Evolutionary conservation across 2,113 vertebrate genomes (phyloP), one percentile per base, ranked within the genome.

Genomic region (Lucifuga dentata): DNA sequence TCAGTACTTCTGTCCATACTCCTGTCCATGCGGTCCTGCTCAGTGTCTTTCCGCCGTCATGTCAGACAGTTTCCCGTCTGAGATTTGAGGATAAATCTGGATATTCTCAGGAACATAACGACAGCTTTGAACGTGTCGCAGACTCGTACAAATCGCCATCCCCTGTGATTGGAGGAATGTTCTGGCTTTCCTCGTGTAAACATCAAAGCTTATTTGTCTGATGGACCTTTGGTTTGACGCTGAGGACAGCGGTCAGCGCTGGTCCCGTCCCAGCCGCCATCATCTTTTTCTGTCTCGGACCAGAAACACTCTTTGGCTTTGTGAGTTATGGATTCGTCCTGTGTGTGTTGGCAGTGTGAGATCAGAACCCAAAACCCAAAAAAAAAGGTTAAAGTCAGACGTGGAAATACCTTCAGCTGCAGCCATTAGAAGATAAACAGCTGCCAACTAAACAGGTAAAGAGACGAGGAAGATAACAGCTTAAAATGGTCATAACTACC

Each of bases 341-440:
- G 85, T 88, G 45, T 86, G 66, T 86, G 81, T 90, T 91, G 89
- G 88, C 83, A 84, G 71, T 32, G 26, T 4, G 11, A 75, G 12
- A 76, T 46, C 65, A 75, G 58, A 45, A 75, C 77, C 76, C 50
- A 20, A 56, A 57, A 76, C 65, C 80, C 77, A 89, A 85, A 86
- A 64, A 64, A 66, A 83, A 78, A 51, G 66, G 55, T 65, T 51
- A 68, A 68, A n/a, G n/a, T n/a, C n/a, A n/a, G n/a, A n/a, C n/a
- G n/a, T n/a, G n/a, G n/a, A n/a, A n/a, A n/a, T n/a, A n/a, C n/a
- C n/a, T n/a, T n/a, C n/a, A n/a, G n/a, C n/a, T n/a, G n/a, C n/a
- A n/a, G n/a, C n/a, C n/a, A n/a, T n/a, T n/a, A n/a, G n/a, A n/a
- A n/a, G n/a, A n/a, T n/a, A n/a, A n/a, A n/a, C n/a, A n/a, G n/a